These are phyloP conservation scores for Delia radicum DNA, from an alignment of 1,140 invertebrate species.

Conservation along the genomic window DNA sequence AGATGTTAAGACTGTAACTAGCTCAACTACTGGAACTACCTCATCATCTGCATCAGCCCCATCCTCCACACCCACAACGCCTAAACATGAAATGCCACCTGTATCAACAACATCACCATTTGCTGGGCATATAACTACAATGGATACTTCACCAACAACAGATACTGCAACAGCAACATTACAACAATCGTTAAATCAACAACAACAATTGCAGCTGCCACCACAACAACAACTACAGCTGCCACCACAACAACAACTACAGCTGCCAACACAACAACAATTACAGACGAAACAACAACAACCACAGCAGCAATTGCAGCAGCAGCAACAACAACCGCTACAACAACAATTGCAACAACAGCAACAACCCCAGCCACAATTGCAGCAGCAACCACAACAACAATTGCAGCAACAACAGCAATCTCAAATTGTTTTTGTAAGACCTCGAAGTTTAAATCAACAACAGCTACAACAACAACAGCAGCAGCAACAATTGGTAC, in stretches of 20 bases:
- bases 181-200: constrained; percentile 29
- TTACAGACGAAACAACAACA: background rate
- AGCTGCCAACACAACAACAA: background rate
- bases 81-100: constrained; percentile 2
- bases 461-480: constrained; percentile 16
- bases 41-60: background rate
- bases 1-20: constrained; percentile 4
- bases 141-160: constrained; percentile 11
- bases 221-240: constrained; percentile 27
- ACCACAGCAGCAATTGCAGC: background rate
- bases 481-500: background rate
- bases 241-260: constrained; percentile 40
- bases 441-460: constrained; percentile 35
- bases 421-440: constrained; percentile 46
- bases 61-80: constrained; percentile 6
- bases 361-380: constrained; percentile 4
- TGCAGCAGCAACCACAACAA: background rate
- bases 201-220: constrained; percentile 19
- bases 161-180: constrained; percentile 12
- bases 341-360: constrained; percentile 15
- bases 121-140: background rate
- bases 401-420: constrained; percentile 14
- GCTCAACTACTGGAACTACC: background rate
- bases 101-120: constrained; percentile 20
- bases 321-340: constrained; percentile 5